Conservation (phyloP, 2,797 vertebrate genomes). For the Hoplostethus mediterraneus region DNA sequence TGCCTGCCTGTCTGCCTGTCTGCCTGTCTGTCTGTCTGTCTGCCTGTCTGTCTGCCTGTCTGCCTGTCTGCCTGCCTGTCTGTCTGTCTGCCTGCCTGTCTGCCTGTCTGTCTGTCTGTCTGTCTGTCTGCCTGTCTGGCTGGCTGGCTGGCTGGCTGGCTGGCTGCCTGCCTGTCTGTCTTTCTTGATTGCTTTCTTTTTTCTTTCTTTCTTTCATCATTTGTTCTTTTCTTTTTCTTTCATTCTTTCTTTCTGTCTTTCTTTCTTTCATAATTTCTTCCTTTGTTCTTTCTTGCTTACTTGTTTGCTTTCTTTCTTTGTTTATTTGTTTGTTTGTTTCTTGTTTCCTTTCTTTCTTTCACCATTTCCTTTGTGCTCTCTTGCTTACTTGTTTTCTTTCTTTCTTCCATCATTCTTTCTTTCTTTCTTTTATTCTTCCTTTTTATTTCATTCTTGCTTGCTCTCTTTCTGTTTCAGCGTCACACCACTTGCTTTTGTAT, state of each 20-base stretch:
- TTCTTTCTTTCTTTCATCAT: background rate
- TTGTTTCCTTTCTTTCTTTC: background rate
- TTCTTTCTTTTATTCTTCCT: background rate
- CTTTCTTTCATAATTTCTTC: background rate
- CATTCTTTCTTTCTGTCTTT: slow-evolving; percentile 14
- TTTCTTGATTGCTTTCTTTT: background rate
- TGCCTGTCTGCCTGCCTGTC: no score
- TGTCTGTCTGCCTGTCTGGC: no score
- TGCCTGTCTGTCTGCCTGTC: no score
- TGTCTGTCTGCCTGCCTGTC: no score
- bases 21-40: slow-evolving; percentile 6
- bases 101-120: no score
- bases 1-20: background rate
- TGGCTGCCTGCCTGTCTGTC: background rate
- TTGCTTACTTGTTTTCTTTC: background rate
- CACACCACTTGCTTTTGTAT: slow-evolving; percentile 46
- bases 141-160: no score
- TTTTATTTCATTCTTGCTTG: background rate
- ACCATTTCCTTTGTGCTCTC: background rate
- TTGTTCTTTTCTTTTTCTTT: background rate
- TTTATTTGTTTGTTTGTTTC: background rate
- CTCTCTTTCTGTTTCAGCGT: slow-evolving; percentile 37
- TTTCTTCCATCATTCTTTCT: no score
- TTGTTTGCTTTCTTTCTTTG: background rate
- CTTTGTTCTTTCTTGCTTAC: background rate